Percentiles rank a stretch among this genome's conserved stretches.
Conservation (phyloP, 2,113 vertebrate species). For the Rafetus swinhoei region DNA sequence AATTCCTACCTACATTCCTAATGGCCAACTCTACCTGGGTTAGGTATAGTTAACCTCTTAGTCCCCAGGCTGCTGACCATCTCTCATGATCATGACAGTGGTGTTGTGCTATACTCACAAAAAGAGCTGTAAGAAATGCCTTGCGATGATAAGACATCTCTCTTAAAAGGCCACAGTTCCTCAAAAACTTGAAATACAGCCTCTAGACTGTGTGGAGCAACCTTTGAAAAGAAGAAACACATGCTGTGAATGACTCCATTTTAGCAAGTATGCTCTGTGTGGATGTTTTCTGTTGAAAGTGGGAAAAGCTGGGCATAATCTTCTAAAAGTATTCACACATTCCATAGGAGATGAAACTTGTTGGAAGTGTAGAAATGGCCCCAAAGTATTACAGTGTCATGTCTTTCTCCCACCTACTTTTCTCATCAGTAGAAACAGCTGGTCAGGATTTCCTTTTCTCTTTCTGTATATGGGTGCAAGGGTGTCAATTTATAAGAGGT, state of each 20-base stretch:
- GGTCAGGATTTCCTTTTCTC: neutral
- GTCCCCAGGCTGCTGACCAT: too few relatives aligned
- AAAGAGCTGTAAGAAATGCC: neutral
- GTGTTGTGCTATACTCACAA: accelerated
- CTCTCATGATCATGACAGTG: too few relatives aligned
- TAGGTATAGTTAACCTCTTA: too few relatives aligned
- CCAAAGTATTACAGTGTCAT: neutral
- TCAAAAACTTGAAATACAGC: neutral
- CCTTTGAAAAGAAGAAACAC: neutral
- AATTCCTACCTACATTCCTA: too few relatives aligned
- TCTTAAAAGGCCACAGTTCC: neutral
- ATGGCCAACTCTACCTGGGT: too few relatives aligned
- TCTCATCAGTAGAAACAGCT: neutral
- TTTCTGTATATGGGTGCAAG: neutral
- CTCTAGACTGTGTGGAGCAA: neutral
- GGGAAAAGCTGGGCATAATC: conserved; percentile 35
- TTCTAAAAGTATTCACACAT: neutral
- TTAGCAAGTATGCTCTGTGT: neutral
- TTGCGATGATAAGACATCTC: neutral
- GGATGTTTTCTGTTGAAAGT: conserved; percentile 4
- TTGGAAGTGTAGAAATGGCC: neutral
- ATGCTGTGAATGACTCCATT: neutral
- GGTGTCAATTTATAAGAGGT: neutral
- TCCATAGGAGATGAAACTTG: neutral
- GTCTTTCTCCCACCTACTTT: neutral